A percentile compares a stretch with the other conserved stretches of the same genome.
Evolutionary conservation across 2,888 invertebrate species (phyloP).

Genomic region (Zele albiditarsus): DNA sequence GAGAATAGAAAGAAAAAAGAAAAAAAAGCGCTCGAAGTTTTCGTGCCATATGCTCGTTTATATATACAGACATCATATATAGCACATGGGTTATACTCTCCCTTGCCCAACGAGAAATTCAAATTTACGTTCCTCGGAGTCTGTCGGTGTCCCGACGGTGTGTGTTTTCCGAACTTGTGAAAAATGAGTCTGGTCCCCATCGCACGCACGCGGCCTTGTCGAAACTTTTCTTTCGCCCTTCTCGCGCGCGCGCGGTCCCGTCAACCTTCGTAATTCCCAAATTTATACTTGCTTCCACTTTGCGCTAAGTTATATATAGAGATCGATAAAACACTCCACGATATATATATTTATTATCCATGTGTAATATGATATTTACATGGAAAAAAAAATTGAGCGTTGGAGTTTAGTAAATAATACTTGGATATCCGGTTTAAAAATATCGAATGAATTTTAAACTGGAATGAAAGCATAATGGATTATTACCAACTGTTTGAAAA

Average conservation of each 20-base stretch:
- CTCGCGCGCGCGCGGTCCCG: not conserved
- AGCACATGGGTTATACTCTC: not conserved
- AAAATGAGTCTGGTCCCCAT: slow-evolving; percentile 66
- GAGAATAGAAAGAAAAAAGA: slow-evolving; percentile 30
- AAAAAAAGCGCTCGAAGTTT: slow-evolving; percentile 63
- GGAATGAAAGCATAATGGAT: no score
- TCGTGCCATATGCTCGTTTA: slow-evolving; percentile 64
- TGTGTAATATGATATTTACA: not conserved
- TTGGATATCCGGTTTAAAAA: no score
- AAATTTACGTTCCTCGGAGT: slow-evolving; percentile 61
- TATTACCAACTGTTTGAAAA: no score
- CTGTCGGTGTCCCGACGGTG: slow-evolving; percentile 21
- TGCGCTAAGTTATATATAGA: not conserved
- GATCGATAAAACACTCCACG: slow-evolving; percentile 11
- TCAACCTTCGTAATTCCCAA: slow-evolving; percentile 28
- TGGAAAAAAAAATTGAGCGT: no score
- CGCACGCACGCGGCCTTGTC: slow-evolving; percentile 37
- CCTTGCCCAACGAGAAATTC: slow-evolving; percentile 62
- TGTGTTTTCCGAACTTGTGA: slow-evolving; percentile 65
- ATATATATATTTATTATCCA: not conserved
- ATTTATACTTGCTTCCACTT: slow-evolving; percentile 21
- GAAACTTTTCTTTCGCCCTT: slow-evolving; percentile 41
- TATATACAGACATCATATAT: slow-evolving; percentile 34
- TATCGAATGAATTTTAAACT: no score
- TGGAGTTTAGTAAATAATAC: no score